phyloP scores from a whole-genome alignment of 2,797 vertebrate species.

The Mus caroli region DNA sequence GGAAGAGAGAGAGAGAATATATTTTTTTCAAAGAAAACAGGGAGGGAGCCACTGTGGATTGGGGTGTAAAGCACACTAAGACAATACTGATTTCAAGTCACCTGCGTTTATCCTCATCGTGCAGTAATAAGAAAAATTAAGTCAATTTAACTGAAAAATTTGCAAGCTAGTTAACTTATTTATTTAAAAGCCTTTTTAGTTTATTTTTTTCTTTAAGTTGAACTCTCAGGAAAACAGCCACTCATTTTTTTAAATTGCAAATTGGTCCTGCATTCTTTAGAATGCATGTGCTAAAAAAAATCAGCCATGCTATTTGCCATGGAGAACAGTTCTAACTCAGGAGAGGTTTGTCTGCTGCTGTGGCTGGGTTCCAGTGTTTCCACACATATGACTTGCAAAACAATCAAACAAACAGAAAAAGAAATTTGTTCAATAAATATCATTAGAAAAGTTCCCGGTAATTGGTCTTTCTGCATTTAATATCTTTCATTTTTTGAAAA shows the following conservation, averaged over 20 bases:
- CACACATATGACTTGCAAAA: conserved; percentile 29
- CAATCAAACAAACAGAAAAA: background rate
- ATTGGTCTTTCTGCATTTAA: background rate
- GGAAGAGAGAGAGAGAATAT: background rate
- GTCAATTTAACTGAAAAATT: conserved; percentile 1
- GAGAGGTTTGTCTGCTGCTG: background rate
- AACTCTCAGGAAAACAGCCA: background rate
- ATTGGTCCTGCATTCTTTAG: background rate
- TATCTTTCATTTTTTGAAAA: background rate
- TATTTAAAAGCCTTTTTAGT: conserved; percentile 18
- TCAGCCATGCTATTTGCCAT: background rate
- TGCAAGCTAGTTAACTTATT: conserved; percentile 52
- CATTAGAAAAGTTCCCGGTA: background rate
- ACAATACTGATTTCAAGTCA: background rate
- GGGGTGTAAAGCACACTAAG: background rate
- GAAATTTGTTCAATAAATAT: conserved; percentile 18
- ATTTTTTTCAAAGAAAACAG: background rate
- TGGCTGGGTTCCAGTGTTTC: conserved; percentile 1
- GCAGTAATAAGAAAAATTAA: background rate
- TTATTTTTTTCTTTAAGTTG: background rate
- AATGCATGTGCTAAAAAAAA: background rate
- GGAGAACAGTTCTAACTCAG: background rate
- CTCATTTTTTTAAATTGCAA: conserved; percentile 52
- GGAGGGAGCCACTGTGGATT: background rate
- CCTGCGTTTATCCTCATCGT: background rate